Conservation (phyloP, 2,113 vertebrate genomes). For the Oreocharis arfaki region DNA sequence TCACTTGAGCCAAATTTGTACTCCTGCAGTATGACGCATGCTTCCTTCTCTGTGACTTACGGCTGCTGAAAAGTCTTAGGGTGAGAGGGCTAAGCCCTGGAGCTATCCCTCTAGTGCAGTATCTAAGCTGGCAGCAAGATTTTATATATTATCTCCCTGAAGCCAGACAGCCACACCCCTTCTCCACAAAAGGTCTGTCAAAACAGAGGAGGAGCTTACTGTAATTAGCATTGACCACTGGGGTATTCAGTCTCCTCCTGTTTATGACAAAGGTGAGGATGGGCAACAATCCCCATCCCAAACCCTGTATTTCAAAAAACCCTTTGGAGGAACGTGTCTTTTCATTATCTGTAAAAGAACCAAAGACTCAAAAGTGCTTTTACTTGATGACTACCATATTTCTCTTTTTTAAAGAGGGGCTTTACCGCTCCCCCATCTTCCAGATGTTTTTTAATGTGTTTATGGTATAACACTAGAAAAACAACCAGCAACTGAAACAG, state of each 20-base stretch:
- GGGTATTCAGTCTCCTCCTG: background rate
- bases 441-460: background rate
- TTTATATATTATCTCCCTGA: background rate
- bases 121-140: background rate
- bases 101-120: background rate
- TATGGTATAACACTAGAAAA: background rate
- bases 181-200: background rate
- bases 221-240: background rate
- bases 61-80: background rate
- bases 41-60: background rate
- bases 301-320: background rate
- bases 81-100: background rate
- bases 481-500: background rate
- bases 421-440: background rate
- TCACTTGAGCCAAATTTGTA: background rate
- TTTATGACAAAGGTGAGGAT: background rate
- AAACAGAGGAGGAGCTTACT: background rate
- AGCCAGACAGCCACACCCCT: background rate
- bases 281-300: background rate
- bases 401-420: background rate
- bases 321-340: background rate
- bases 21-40: background rate
- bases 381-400: background rate
- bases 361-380: background rate
- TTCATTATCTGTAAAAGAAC: background rate